phyloP scores from a whole-genome alignment of 2,797 vertebrate species.

The Alosa sapidissima region DNA sequence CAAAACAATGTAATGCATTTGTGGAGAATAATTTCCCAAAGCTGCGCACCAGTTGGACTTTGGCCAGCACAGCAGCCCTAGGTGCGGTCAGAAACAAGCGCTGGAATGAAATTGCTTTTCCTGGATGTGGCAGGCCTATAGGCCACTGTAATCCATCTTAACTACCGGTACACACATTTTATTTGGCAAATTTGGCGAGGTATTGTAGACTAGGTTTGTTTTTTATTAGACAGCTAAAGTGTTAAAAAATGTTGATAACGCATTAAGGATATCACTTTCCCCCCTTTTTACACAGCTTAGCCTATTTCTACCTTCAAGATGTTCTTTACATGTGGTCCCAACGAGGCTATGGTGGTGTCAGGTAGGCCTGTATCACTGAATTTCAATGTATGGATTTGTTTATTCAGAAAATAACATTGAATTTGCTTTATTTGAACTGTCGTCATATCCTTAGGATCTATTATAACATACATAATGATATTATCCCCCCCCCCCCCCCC shows the following conservation, averaged over 20 bases:
- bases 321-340: constrained; percentile 90
- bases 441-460: background rate
- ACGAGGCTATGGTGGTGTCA: constrained; percentile 93
- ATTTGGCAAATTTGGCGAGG: no score
- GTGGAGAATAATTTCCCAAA: background rate
- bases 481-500: background rate
- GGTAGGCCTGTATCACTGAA: constrained; percentile 65
- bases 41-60: background rate
- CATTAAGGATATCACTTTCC: background rate
- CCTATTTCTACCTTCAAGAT: constrained; percentile 53
- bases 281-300: constrained; percentile 30
- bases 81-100: background rate
- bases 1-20: no score
- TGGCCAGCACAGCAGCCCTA: background rate
- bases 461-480: background rate
- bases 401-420: background rate
- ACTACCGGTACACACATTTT: background rate
- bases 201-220: no score
- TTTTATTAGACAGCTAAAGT: no score
- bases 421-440: background rate
- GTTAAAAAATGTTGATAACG: no score
- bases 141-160: no score
- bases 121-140: no score
- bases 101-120: background rate
- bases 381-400: background rate